A percentile compares a stretch with the other conserved stretches of the same genome.
These are phyloP conservation scores for Xestobium rufovillosum DNA, from an alignment of 2,888 invertebrate species.

Conservation along the genomic window DNA sequence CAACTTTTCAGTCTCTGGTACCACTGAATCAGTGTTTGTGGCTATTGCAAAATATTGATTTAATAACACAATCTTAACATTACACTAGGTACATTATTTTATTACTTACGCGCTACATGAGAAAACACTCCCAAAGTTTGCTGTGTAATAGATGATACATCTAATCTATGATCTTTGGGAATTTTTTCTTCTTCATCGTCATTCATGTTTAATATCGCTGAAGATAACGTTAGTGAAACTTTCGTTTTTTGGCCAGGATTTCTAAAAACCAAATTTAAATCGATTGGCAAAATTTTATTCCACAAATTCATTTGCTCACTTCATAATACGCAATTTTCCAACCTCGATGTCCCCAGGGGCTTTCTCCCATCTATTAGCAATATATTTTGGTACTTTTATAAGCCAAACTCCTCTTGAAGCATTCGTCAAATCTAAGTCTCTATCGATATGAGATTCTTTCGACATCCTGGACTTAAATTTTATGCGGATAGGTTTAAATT, in stretches of 20 bases:
- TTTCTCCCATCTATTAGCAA: conserved; percentile 92
- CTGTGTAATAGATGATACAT: conserved; percentile 82
- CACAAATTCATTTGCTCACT: conserved; percentile 41
- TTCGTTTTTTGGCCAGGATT: conserved; percentile 73
- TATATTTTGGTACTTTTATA: conserved; percentile 94
- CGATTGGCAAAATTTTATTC: conserved; percentile 8
- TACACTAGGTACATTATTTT: too few species aligned
- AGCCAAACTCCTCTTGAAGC: conserved; percentile 92
- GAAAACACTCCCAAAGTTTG: conserved; percentile 92
- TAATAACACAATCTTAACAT: too few species aligned
- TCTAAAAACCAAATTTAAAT: conserved; percentile 35
- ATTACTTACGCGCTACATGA: conserved; percentile 65
- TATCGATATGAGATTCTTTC: conserved; percentile 10
- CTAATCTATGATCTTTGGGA: conserved; percentile 86
- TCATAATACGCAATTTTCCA: conserved; percentile 82
- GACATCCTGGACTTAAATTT: conserved; percentile 25
- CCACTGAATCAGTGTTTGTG: conserved; percentile 55
- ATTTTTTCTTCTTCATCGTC: conserved; percentile 74
- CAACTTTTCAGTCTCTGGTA: conserved; percentile 75
- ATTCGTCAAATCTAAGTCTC: conserved; percentile 69
- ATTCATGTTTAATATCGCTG: conserved; percentile 68
- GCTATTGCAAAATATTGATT: conserved; percentile 44
- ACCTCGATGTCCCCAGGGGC: conserved; percentile 88
- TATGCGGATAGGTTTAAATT: conserved; percentile 27
- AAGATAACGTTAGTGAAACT: conserved; percentile 77